Base-by-base conservation (phyloP, 2,113 vertebrate species). In the Pituophis catenifer region DNA sequence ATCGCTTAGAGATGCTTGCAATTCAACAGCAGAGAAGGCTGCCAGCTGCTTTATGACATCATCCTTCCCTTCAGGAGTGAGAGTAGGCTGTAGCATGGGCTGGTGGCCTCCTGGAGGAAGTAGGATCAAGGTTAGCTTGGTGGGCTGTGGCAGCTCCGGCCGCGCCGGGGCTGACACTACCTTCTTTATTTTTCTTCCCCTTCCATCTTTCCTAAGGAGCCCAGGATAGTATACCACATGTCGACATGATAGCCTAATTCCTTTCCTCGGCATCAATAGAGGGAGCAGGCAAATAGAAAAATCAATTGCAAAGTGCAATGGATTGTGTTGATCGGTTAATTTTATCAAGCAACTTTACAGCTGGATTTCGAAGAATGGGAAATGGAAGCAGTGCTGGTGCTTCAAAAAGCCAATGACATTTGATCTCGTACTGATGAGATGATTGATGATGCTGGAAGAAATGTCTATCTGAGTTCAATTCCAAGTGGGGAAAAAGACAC, bases 341-440 rank as follows among this genome's bases (percentile, higher is more conserved):
- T 92, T 0, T 0, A 81, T 93, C 92, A 90, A 92, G 90, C 8
- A 1, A 0, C 93, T 89, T 93, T 95, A 94, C 93, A 96, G 86
- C 89, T 94, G 94, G 94, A 94, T 90, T 86, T 92, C 90, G 93
- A 96, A 96, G 94, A 94, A 50, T 94, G 85, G 93, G 95, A 95
- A 89, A 62, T 58, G 33, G 26, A 93, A 93, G 92, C 93, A 94
- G 92, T 93, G 90, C 95, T 97, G 95, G 95, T 88, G 95, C 89
- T 93, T 50, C 89, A 13, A 94, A 96, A 96, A 94, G 93, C 12
- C 89, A 95, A 50, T 89, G 94, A 38, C 92, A 93, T 91, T 94
- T 95, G 95, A 96, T 92, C 94, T 92, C 90, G 81, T 96, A 95
- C 95, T n/a, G 86, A 94, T 96, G 95, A 96, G 85, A 93, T 95